Base-by-base conservation (phyloP, 2,888 invertebrate species). In the Eupeodes luniger region DNA sequence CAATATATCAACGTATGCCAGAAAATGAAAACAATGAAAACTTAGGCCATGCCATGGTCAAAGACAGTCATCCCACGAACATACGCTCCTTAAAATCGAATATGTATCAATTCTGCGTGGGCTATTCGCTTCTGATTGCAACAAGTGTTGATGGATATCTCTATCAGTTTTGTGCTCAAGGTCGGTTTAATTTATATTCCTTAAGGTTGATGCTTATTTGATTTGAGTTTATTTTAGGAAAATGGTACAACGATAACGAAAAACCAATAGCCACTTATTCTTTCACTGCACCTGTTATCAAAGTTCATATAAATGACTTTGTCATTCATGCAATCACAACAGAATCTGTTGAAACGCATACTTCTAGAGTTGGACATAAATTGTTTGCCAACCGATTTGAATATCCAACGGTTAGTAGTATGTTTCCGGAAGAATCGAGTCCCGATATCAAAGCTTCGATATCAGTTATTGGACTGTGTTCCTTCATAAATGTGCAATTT, bases 311-410 rank as follows among this genome's bases (percentile, higher is more conserved):
- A 86, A 96, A 96, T 91, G 95, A 95, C 90, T 95, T 95, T 85
- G 95, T 96, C 67, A 92, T 96, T n/a, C 96, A 97, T 91, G 96
- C 96, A 0, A 93, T 97, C 19, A 97, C 97, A 0, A 96, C 96
- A 86, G 96, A 96, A 80, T 97, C 97, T 0, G 94, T 97, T 59
- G 97, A 97, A 92, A 96, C 96, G 0, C 97, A 97, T 91, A 97
- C 97, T 0, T 94, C 95, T 34, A 94, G 96, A 64, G 94, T 96
- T 74, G 95, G 96, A 0, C 95, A 96, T 91, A 94, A 95, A 86
- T 92, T 96, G 2, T 95, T 95, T 74, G 94, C 94, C 51, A 93
- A 92, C 90, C 92, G 92, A 14, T 93, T 93, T 77, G 93, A 94
- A 89, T 93, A 93, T 88, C 93, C 93, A 62, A 91, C 92, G 67